Base-by-base conservation (phyloP, 1,140 invertebrate genomes). In the Microplitis demolitor region DNA sequence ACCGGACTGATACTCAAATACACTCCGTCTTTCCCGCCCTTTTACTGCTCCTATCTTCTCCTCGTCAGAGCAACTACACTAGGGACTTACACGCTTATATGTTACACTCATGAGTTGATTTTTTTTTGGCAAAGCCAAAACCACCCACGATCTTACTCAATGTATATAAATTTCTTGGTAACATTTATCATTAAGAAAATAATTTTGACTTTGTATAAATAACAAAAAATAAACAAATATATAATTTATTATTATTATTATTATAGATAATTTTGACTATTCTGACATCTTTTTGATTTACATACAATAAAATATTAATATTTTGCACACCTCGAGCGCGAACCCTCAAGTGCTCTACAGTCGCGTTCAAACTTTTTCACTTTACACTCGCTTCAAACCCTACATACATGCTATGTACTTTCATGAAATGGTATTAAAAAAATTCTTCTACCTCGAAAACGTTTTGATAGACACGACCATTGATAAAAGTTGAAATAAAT, bases 71-170 rank as follows among this genome's bases (percentile, higher is more conserved):
- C 56, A 9, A 33, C 60, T 31, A 50, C 14, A 45, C 9, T 45
- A 11, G 39, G 39, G 39, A 45, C 39, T 45, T 45, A 45, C 39
- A 45, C 39, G 39, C 39, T 45, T 45, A 45, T 45, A 45, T 45
- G 39, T 45, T 45, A 45, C 11, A 45, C 11, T 9, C 39, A 33
- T 24, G 13, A 63, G 39, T 31, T 34, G 4, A 35, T 50, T 24
- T 61, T 66, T 62, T 66, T 72, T 66, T 72, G 51, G 63, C 70
- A 66, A 16, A 45, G 37, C 61, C 13, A 50, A 24, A 33, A n/a
- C 68, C 56, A 70, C 68, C 68, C 67, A 69, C 67, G 54, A 60
- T 13, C 50, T n/a, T 31, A 13, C 16, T 34, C 66, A 35, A 69
- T 35, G n/a, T 4, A 60, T 24, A n/a, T 45, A 16, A 37, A 54